Percentiles rank a stretch among this genome's conserved stretches.
Conservation (phyloP, 2,888 invertebrate genomes). For the Polymixis flavicincta region DNA sequence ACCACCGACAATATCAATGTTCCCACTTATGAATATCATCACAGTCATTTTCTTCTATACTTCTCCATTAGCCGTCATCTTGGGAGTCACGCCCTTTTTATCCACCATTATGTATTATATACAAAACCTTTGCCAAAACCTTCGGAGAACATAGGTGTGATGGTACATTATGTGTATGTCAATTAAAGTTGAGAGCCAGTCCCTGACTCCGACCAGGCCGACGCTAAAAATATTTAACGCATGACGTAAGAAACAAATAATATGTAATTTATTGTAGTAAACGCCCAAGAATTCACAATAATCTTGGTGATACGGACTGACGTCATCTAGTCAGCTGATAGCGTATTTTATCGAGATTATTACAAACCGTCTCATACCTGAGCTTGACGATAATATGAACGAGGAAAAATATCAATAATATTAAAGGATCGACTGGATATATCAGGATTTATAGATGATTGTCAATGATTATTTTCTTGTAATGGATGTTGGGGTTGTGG, state of each 20-base stretch:
- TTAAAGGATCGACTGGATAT: background rate
- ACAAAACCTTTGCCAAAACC: background rate
- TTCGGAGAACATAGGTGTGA: background rate
- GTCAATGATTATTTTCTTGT: slow-evolving; percentile 8
- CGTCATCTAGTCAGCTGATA: slow-evolving; percentile 63
- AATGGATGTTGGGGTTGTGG: background rate
- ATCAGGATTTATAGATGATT: slow-evolving; percentile 13
- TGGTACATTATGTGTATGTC: background rate
- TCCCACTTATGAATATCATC: too few relatives aligned
- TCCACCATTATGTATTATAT: too few relatives aligned
- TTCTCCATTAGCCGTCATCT: too few relatives aligned
- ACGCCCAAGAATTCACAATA: slow-evolving; percentile 47
- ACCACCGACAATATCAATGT: too few relatives aligned
- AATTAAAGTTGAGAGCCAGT: background rate
- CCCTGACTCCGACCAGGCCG: background rate
- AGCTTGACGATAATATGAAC: slow-evolving; percentile 26
- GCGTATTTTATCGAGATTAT: slow-evolving; percentile 36
- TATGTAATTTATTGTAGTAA: slow-evolving; percentile 25
- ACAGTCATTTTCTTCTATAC: too few relatives aligned
- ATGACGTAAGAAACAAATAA: slow-evolving; percentile 48
- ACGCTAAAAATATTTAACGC: slow-evolving; percentile 40
- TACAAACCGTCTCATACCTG: slow-evolving; percentile 19
- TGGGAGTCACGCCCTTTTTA: too few relatives aligned
- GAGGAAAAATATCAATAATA: slow-evolving; percentile 31
- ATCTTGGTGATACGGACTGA: slow-evolving; percentile 51